phyloP scores from a whole-genome alignment of 2,113 vertebrate genomes.

The Carlito syrichta region DNA sequence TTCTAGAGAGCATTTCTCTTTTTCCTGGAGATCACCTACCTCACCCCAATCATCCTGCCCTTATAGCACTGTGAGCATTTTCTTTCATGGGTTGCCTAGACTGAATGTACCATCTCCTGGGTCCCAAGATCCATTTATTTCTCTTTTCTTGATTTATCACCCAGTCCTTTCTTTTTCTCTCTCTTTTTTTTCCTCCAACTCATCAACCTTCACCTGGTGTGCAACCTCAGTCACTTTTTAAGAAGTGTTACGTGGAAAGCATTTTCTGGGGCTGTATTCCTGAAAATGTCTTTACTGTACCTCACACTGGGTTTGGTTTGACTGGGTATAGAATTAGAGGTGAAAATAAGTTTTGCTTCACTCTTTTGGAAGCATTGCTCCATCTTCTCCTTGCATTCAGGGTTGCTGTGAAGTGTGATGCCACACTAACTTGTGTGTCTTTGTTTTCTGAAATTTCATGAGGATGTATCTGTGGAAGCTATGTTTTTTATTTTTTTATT shows the following conservation, averaged over 20 bases:
- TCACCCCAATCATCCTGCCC: not conserved
- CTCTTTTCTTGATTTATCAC: not conserved
- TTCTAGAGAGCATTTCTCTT: not conserved
- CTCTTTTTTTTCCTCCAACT: not conserved
- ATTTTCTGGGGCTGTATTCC: not conserved
- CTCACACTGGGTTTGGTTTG: not conserved
- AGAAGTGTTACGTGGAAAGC: not conserved
- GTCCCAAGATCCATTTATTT: not conserved
- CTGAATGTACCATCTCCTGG: not conserved
- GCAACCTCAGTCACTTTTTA: not conserved
- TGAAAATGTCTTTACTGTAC: not conserved
- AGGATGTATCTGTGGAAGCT: not conserved
- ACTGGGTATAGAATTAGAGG: not conserved
- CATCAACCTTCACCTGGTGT: not conserved
- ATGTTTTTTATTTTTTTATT: not conserved
- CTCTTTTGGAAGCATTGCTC: not conserved
- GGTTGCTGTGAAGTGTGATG: not conserved
- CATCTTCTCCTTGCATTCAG: not conserved
- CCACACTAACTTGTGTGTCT: not conserved
- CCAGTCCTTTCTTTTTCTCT: not conserved
- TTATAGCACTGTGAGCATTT: not conserved
- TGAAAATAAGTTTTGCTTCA: not conserved
- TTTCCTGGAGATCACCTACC: not conserved
- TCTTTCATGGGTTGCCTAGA: not conserved
- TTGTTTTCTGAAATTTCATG: not conserved